A percentile compares a stretch with the other conserved stretches of the same genome.
These are phyloP conservation scores for Stratiomys singularior DNA, from an alignment of 2,888 invertebrate genomes.

Conservation along the genomic window DNA sequence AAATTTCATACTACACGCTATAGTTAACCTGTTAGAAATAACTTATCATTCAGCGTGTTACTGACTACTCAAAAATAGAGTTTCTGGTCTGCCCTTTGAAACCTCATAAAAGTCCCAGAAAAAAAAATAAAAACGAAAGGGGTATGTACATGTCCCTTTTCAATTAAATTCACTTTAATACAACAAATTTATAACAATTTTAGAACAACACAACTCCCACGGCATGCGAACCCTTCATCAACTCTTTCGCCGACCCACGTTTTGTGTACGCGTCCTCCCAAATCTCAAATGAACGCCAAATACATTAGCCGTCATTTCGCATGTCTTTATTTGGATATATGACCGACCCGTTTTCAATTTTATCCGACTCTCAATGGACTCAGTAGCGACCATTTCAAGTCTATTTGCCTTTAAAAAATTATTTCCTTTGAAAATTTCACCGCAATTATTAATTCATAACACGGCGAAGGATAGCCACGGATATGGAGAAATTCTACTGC, in stretches of 20 bases:
- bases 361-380: neutral
- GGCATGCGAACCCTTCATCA: too few relatives aligned
- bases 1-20: too few relatives aligned
- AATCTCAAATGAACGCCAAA: neutral
- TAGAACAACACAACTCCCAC: too few relatives aligned
- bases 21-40: too few relatives aligned
- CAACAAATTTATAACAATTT: too few relatives aligned
- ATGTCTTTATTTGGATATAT: slow-evolving; percentile 27
- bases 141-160: too few relatives aligned
- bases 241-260: neutral
- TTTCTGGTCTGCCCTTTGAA: too few relatives aligned
- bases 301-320: slow-evolving; percentile 34
- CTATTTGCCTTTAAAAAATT: slow-evolving; percentile 37
- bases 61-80: too few relatives aligned
- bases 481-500: neutral
- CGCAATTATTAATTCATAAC: slow-evolving; percentile 44
- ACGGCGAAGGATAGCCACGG: slow-evolving; percentile 25
- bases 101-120: too few relatives aligned
- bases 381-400: slow-evolving; percentile 6
- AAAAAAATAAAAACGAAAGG: too few relatives aligned
- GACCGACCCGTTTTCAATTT: slow-evolving; percentile 35
- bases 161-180: too few relatives aligned
- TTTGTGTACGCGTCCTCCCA: neutral
- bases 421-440: slow-evolving; percentile 41
- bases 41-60: too few relatives aligned